Base-by-base conservation (phyloP, 2,797 vertebrate species). In the Mustela erminea region DNA sequence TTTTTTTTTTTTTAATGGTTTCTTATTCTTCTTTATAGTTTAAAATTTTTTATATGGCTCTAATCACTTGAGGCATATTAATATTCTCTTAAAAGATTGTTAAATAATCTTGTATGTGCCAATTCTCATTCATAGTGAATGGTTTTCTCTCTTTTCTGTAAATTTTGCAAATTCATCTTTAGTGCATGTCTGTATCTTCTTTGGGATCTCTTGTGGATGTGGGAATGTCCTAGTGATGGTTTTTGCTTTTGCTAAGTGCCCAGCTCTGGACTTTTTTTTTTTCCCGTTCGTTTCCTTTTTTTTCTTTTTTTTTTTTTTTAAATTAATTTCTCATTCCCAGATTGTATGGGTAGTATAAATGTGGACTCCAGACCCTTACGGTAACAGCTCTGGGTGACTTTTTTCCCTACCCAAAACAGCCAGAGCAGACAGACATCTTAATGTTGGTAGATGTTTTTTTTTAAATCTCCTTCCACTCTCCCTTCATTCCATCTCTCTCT, bases 21-120 rank as follows among this genome's bases (percentile, higher is more conserved):
- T 81, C 13, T 95, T 86, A 54, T 38, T 64, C 11, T 60, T 92
- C 70, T 82, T 70, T 72, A 78, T 89, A 43, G 32, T 87, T 95
- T 64, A 62, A 35, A 82, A 14, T 70, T 86, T 82, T 29, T 89
- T 88, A 2, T 68, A 88, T 78, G 14, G 41, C 49, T 88, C 25
- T 70, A n/a, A 41, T 96, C 17, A 86, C 89, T 92, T 77, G 70
- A 93, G 92, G 85, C 35, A 32, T 85, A 89, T 68, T 81, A 81
- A 78, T 41, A 43, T 93, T 97, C 21, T 89, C 12, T 87, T 78
- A 96, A 66, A 96, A 66, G 54, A 80, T n/a, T 87, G 23, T 96
- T 89, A 95, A 82, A 38, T 96, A 43, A 64, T 58, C 32, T 90
- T 91, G 32, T 70, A 13, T 94, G 38, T 85, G 49, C 58, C 20